phyloP scores from a whole-genome alignment of 2,113 vertebrate genomes.

The Sigmodon hispidus region DNA sequence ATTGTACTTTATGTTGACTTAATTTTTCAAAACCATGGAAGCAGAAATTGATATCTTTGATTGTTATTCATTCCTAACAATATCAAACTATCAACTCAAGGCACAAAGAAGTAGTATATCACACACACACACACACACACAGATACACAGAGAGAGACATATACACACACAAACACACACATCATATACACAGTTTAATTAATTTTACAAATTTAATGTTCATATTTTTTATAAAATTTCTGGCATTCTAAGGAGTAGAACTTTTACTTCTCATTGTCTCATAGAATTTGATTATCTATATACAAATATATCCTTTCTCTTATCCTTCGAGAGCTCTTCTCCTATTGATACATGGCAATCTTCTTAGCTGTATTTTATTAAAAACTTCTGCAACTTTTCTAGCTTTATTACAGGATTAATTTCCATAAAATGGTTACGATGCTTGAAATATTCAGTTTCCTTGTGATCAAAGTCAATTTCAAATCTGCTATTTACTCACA shows the following conservation, averaged over 20 bases:
- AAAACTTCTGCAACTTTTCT: background rate
- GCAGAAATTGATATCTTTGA: background rate
- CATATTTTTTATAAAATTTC: background rate
- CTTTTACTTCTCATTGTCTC: background rate
- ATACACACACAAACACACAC: background rate
- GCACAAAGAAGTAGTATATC: background rate
- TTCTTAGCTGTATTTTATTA: slow-evolving; percentile 42
- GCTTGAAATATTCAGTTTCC: slow-evolving; percentile 29
- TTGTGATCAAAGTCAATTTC: slow-evolving; percentile 52
- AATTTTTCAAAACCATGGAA: background rate
- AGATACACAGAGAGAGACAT: background rate
- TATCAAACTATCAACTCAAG: background rate
- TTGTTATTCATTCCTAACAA: background rate
- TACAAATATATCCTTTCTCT: background rate
- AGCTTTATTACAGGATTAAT: slow-evolving; percentile 47
- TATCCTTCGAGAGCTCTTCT: background rate
- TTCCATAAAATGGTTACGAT: slow-evolving; percentile 52
- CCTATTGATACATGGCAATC: background rate
- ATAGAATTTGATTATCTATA: background rate
- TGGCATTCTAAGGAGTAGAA: background rate
- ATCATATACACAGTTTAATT: background rate
- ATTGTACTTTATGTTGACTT: too few relatives aligned
- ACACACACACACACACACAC: background rate
- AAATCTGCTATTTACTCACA: slow-evolving; percentile 60
- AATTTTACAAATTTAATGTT: background rate